These are phyloP conservation scores for Venusia cambrica DNA, from an alignment of 2,888 invertebrate species.

Conservation along the genomic window DNA sequence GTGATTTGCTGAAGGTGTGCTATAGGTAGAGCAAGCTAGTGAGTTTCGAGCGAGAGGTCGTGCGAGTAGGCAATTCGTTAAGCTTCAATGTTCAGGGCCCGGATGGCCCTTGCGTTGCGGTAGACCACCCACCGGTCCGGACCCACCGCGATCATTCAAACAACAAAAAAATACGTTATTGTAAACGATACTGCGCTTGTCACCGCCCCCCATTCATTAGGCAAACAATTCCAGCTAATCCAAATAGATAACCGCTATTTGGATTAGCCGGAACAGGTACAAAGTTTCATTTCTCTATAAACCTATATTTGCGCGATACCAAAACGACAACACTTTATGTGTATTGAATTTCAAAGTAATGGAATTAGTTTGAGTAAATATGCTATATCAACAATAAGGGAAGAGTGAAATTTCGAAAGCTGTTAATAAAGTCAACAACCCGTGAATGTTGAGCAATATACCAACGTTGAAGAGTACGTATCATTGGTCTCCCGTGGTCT, in stretches of 20 bases:
- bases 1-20: constrained; percentile 2
- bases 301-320: constrained; percentile 11
- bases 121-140: constrained; percentile 52
- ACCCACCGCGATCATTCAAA: constrained; percentile 45
- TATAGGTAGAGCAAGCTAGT: constrained; percentile 8
- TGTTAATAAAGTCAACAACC: constrained; percentile 66
- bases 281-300: constrained; percentile 22
- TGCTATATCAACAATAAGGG: constrained; percentile 6
- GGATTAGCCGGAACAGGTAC: constrained; percentile 22
- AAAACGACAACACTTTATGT: constrained; percentile 5
- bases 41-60: constrained; percentile 27
- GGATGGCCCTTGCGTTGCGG: constrained; percentile 47
- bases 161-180: constrained; percentile 45
- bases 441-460: constrained; percentile 67
- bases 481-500: constrained; percentile 74
- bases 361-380: constrained; percentile 4
- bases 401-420: constrained; percentile 11
- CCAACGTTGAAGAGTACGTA: constrained; percentile 56
- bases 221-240: no score
- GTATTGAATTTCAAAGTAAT: constrained; percentile 21
- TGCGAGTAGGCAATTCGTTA: constrained; percentile 34
- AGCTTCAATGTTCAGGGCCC: constrained; percentile 32
- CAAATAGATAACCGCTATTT: no score
- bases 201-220: constrained; percentile 38
- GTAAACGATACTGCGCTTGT: constrained; percentile 45